These are phyloP conservation scores for Mythimna vitellina DNA, from an alignment of 2,888 invertebrate genomes.

Conservation along the genomic window DNA sequence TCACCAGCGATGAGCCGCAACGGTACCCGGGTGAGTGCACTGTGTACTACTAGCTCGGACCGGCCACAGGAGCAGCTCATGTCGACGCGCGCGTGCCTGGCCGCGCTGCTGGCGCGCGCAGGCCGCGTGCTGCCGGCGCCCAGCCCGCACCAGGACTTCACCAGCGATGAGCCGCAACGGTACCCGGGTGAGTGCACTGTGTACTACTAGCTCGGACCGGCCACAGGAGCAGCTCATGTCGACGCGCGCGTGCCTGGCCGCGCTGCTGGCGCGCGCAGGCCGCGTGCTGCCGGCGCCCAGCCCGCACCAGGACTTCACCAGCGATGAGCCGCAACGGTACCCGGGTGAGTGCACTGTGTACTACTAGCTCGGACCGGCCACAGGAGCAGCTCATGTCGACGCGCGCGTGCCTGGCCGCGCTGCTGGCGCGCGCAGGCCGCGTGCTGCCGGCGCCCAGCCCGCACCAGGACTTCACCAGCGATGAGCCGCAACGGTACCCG, in stretches of 20 bases:
- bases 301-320: slow-evolving; percentile 75
- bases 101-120: no score
- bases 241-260: slow-evolving; percentile 70
- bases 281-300: slow-evolving; percentile 71
- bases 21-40: slow-evolving; percentile 67
- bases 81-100: slow-evolving; percentile 74
- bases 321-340: slow-evolving; percentile 70
- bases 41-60: no score
- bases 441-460: slow-evolving; percentile 68
- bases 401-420: slow-evolving; percentile 64
- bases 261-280: slow-evolving; percentile 59
- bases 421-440: slow-evolving; percentile 66
- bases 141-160: slow-evolving; percentile 72
- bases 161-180: slow-evolving; percentile 69
- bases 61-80: slow-evolving; percentile 45
- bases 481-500: slow-evolving; percentile 72
- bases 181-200: slow-evolving; percentile 67
- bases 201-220: no score
- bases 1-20: slow-evolving; percentile 73
- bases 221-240: slow-evolving; percentile 61
- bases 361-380: no score
- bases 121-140: slow-evolving; percentile 76
- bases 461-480: slow-evolving; percentile 77
- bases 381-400: slow-evolving; percentile 69
- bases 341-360: slow-evolving; percentile 58